Percentiles rank a stretch among this genome's conserved stretches.
phyloP scores from a whole-genome alignment of 1,140 invertebrate genomes.

The Diabrotica undecimpunctata region DNA sequence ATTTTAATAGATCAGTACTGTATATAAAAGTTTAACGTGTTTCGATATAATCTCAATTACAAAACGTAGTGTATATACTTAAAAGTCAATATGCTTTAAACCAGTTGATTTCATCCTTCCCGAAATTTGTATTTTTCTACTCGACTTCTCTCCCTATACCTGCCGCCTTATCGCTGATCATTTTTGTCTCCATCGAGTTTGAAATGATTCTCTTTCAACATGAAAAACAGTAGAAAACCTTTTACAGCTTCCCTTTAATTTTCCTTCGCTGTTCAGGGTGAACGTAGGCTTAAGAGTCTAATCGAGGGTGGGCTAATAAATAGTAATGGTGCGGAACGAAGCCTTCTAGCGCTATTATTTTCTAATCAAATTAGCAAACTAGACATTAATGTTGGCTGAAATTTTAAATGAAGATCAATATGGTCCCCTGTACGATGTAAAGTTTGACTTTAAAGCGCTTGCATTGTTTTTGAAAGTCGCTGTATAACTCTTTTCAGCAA shows the following conservation, averaged over 20 bases:
- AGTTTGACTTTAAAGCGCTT: too few species aligned
- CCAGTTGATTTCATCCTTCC: too few species aligned
- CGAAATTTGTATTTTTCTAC: neutral
- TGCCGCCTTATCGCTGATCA: neutral
- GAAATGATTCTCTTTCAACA: constrained; percentile 4
- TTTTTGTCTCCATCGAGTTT: neutral
- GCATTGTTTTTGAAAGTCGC: too few species aligned
- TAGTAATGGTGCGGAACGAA: constrained; percentile 27
- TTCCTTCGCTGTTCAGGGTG: constrained; percentile 17
- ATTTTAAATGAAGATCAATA: constrained; percentile 22
- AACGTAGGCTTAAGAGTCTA: constrained; percentile 28
- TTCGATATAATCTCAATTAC: too few species aligned
- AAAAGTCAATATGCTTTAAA: too few species aligned
- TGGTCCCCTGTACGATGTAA: neutral
- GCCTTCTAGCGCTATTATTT: constrained; percentile 33
- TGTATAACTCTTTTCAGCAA: too few species aligned
- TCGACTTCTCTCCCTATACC: constrained; percentile 1
- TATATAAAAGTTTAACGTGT: too few species aligned
- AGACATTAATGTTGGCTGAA: constrained; percentile 26
- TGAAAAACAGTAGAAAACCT: constrained; percentile 18
- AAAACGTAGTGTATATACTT: too few species aligned
- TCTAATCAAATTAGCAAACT: constrained; percentile 23
- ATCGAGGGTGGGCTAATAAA: constrained; percentile 36
- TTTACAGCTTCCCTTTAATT: constrained; percentile 26
- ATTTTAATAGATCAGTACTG: too few species aligned